Percentiles rank a stretch among this genome's conserved stretches.
These are phyloP conservation scores for Aphelenchoides besseyi DNA, from an alignment of 1,140 invertebrate species.

Conservation along the genomic window DNA sequence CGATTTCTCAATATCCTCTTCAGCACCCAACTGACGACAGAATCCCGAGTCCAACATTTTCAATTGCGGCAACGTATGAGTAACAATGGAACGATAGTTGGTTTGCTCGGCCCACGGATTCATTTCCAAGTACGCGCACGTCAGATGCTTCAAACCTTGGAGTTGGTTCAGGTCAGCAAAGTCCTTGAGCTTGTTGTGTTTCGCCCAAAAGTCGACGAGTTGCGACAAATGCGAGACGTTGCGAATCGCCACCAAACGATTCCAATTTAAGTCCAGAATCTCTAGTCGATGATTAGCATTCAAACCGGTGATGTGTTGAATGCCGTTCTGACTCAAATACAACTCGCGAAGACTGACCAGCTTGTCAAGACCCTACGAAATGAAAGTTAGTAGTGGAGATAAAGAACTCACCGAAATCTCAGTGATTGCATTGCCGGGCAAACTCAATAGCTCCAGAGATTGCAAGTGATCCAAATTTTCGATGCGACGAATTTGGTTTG, in stretches of 20 bases:
- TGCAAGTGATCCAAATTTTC: constrained; percentile 77
- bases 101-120: constrained; percentile 42
- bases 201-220: constrained; percentile 55
- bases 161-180: constrained; percentile 44
- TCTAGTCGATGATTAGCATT: constrained; percentile 60
- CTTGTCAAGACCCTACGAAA: constrained; percentile 76
- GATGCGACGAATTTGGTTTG: constrained; percentile 90
- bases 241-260: constrained; percentile 40
- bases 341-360: constrained; percentile 77
- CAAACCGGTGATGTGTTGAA: constrained; percentile 72
- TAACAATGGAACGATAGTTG: constrained; percentile 38
- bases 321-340: constrained; percentile 90
- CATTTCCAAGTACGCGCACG: constrained; percentile 40
- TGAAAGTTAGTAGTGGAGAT: too few species aligned
- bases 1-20: neutral
- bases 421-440: constrained; percentile 69
- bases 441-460: constrained; percentile 77
- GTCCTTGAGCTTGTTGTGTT: constrained; percentile 45
- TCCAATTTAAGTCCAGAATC: constrained; percentile 50
- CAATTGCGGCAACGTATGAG: constrained; percentile 41
- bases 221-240: constrained; percentile 41
- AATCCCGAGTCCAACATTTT: constrained; percentile 35
- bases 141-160: constrained; percentile 31
- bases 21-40: constrained; percentile 18
- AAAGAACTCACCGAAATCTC: constrained; percentile 37